phyloP scores from a whole-genome alignment of 2,113 vertebrate species.

The Cygnus buccinator region DNA sequence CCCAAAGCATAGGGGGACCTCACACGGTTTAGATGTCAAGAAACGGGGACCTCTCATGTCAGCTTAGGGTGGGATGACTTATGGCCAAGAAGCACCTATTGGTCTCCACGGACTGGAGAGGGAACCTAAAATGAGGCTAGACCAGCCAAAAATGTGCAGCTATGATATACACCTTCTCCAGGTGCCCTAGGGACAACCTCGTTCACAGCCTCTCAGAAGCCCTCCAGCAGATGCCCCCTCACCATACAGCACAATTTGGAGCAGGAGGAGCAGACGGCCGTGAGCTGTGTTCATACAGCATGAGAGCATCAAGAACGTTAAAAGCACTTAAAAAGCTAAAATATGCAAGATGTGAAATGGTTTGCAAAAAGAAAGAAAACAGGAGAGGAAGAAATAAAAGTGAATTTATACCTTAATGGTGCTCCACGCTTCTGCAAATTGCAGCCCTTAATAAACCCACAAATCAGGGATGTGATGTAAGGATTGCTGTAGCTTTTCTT shows the following conservation, averaged over 20 bases:
- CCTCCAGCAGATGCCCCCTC: background rate
- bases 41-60: background rate
- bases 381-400: background rate
- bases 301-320: background rate
- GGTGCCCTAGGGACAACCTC: background rate
- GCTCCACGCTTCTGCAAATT: background rate
- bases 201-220: background rate
- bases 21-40: background rate
- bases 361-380: background rate
- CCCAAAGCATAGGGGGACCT: background rate
- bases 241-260: accelerated
- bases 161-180: background rate
- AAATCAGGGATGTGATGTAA: background rate
- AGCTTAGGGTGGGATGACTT: background rate
- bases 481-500: background rate
- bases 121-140: background rate
- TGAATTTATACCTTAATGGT: background rate
- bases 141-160: background rate
- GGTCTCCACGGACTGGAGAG: background rate
- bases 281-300: background rate
- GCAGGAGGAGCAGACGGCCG: background rate
- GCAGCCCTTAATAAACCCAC: background rate
- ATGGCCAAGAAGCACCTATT: background rate
- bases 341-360: background rate
- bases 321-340: background rate